phyloP scores from a whole-genome alignment of 2,113 vertebrate species.

The Grantiella picta region DNA sequence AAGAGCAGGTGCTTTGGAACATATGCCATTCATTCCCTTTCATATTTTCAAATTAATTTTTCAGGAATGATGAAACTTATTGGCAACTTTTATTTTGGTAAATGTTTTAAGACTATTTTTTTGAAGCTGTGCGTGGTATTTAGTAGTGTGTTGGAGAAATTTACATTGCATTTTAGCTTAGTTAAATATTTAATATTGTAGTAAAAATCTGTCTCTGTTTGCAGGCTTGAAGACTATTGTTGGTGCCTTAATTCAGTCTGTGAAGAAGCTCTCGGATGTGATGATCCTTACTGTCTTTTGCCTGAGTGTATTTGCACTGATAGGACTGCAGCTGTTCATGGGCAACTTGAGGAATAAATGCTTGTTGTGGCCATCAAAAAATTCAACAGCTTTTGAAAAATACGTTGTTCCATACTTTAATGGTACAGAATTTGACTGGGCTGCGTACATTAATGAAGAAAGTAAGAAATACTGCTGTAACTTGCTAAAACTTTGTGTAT shows the following conservation, averaged over 20 bases:
- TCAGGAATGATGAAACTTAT: background rate
- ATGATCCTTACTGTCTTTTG: constrained; percentile 99
- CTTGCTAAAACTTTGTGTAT: background rate
- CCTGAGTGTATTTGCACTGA: constrained; percentile 94
- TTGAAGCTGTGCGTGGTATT: constrained; percentile 46
- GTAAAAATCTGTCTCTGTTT: background rate
- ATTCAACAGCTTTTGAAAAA: constrained; percentile 23
- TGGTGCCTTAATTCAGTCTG: constrained; percentile 93
- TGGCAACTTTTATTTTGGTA: background rate
- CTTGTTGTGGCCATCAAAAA: constrained; percentile 49
- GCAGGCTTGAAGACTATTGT: constrained; percentile 96
- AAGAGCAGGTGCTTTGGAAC: background rate
- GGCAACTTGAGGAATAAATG: constrained; percentile 90
- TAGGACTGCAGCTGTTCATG: constrained; percentile 95
- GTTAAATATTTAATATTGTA: background rate
- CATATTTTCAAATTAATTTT: background rate
- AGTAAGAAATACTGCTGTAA: constrained; percentile 47
- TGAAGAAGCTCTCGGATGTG: constrained; percentile 94
- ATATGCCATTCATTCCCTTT: background rate
- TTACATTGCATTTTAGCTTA: background rate
- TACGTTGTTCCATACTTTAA: background rate
- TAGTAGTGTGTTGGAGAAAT: background rate
- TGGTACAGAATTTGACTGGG: constrained; percentile 49
- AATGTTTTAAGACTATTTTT: background rate
- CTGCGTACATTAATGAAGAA: constrained; percentile 16